Evolutionary conservation across 2,888 invertebrate genomes (phyloP), one percentile per base, ranked within the genome.

Genomic region (Drosophila macrospina): DNA sequence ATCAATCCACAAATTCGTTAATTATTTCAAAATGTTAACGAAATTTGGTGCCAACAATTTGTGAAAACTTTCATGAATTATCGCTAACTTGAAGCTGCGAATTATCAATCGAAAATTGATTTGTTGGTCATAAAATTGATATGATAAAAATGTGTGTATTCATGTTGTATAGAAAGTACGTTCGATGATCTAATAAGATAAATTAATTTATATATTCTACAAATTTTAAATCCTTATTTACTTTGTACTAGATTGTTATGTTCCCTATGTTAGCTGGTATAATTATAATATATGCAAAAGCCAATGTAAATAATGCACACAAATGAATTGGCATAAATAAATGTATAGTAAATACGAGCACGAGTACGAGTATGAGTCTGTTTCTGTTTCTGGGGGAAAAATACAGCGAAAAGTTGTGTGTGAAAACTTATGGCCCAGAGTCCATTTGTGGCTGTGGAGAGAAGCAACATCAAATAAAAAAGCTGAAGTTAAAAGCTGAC

Each of bases 401-500:
- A 50, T 30, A 62, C 57, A 62, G 15, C 60, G 16, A 60, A 71
- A 56, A 62, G 16, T 28, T 26, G 47, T 42, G 15, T 71, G 61
- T 47, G 59, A 55, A 75, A 75, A 75, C 61, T 61, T 61, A 75
- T 56, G 55, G 66, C 48, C 15, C 37, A 52, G 10, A 26, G 47
- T 52, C 20, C 30, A 39, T 51, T 50, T 28, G 13, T 28, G 13
- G 11, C 36, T 42, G 39, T 16, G 13, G 15, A 42, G 11, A 52
- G 45, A 36, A 20, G 42, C 26, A 13, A 52, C 26, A 51, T 32
- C 52, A 60, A 60, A 47, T 20, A 26, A 72, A 47, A 71, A 59
- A 48, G 41, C 51, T 51, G 30, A 66, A 63, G 54, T 11, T 64
- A 54, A 77, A 63, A 67, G 60, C 68, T 70, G 79, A 66, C 85